Evolutionary conservation across 2,888 invertebrate genomes (phyloP).

Genomic region (Drosophila melanocephala): DNA sequence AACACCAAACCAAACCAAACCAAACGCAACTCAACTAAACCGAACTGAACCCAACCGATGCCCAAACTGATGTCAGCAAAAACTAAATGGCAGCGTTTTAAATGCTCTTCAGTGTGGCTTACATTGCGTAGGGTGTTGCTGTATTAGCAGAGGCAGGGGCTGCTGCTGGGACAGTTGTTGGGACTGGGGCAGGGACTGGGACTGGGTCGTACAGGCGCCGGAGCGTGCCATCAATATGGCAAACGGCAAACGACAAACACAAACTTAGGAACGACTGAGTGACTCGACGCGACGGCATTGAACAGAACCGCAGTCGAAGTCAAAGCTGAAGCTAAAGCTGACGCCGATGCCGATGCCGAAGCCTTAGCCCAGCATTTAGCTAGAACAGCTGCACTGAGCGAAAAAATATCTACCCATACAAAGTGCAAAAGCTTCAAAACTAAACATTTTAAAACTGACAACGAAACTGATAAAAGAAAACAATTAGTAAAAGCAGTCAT

Average conservation of each 20-base stretch:
- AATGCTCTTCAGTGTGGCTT: constrained; percentile 44
- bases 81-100: constrained; percentile 63
- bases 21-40: constrained; percentile 34
- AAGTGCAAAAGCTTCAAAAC: background rate
- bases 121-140: constrained; percentile 4
- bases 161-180: background rate
- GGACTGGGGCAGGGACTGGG: background rate
- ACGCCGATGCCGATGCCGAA: constrained; percentile 7
- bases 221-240: constrained; percentile 78
- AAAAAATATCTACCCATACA: background rate
- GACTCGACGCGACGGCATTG: constrained; percentile 66
- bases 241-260: constrained; percentile 61
- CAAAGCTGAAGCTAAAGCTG: background rate
- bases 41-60: constrained; percentile 42
- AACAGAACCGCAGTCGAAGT: constrained; percentile 55
- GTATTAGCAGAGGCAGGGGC: background rate
- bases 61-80: constrained; percentile 55
- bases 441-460: background rate
- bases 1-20: constrained; percentile 50
- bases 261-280: constrained; percentile 71
- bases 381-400: constrained; percentile 9
- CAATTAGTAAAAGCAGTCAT: background rate
- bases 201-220: constrained; percentile 52
- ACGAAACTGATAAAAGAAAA: background rate
- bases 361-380: constrained; percentile 29